Percentiles rank a stretch among this genome's conserved stretches.
Conservation (phyloP, 2,797 vertebrate genomes). For the Eurystomus glaucurus region DNA sequence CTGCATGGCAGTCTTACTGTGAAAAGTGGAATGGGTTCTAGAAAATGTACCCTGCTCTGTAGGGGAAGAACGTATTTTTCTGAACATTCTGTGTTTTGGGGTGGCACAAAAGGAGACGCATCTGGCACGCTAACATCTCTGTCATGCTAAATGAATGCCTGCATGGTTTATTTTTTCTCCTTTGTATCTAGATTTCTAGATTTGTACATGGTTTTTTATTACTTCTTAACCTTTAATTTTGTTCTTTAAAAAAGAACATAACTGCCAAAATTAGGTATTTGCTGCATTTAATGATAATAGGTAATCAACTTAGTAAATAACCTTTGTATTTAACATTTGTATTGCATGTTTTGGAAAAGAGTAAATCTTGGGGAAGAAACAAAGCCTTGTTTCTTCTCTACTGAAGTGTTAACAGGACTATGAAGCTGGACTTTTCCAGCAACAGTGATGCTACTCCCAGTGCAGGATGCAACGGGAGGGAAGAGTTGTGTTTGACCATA, state of each 20-base stretch:
- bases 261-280: neutral
- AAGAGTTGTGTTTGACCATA: neutral
- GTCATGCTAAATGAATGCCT: neutral
- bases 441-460: neutral
- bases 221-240: neutral
- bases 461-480: neutral
- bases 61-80: neutral
- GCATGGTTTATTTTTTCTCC: fast-evolving
- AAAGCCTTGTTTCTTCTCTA: no score
- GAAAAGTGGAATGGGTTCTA: neutral
- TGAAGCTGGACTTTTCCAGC: neutral
- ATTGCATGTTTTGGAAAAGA: neutral
- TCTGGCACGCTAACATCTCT: neutral
- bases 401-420: neutral
- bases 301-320: neutral
- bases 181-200: neutral
- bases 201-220: neutral
- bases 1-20: neutral
- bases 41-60: neutral
- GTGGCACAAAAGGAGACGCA: neutral
- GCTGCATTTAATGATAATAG: neutral
- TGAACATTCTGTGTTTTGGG: neutral
- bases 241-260: neutral
- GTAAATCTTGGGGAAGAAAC: neutral
- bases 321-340: neutral